A percentile compares a stretch with the other conserved stretches of the same genome.
Conservation (phyloP, 2,888 invertebrate species). For the Melolontha melolontha region DNA sequence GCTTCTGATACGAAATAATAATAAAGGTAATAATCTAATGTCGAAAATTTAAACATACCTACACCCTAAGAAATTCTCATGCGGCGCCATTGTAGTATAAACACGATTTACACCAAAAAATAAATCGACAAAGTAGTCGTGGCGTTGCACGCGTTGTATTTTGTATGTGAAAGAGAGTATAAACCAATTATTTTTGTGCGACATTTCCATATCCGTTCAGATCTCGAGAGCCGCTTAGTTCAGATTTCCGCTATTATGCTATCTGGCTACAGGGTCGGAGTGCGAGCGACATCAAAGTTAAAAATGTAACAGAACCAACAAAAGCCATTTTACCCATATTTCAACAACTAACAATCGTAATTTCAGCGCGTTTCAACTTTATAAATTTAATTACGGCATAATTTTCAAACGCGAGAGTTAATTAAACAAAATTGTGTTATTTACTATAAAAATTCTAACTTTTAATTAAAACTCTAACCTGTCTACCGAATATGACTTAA, state of each 20-base stretch:
- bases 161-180: conserved; percentile 52
- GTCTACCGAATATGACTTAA: conserved; percentile 9
- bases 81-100: background rate
- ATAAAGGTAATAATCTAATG: no score
- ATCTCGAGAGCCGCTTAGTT: conserved; percentile 52
- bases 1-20: no score
- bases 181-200: conserved; percentile 57
- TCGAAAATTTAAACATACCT: no score
- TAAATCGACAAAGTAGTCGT: conserved; percentile 5
- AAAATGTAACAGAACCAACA: conserved; percentile 19
- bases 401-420: conserved; percentile 5
- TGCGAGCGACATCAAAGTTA: conserved; percentile 34
- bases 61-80: no score
- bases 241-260: conserved; percentile 52
- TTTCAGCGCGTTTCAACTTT: background rate
- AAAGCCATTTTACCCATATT: background rate
- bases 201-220: conserved; percentile 55
- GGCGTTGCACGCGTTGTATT: conserved; percentile 32
- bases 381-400: background rate
- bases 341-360: background rate
- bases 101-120: conserved; percentile 6
- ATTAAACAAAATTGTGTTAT: conserved; percentile 16
- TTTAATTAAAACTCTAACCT: conserved; percentile 24
- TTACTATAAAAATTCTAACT: conserved; percentile 5
- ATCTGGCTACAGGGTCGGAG: conserved; percentile 39